Base-by-base conservation (phyloP, 1,140 invertebrate species). In the Idris sp. region DNA sequence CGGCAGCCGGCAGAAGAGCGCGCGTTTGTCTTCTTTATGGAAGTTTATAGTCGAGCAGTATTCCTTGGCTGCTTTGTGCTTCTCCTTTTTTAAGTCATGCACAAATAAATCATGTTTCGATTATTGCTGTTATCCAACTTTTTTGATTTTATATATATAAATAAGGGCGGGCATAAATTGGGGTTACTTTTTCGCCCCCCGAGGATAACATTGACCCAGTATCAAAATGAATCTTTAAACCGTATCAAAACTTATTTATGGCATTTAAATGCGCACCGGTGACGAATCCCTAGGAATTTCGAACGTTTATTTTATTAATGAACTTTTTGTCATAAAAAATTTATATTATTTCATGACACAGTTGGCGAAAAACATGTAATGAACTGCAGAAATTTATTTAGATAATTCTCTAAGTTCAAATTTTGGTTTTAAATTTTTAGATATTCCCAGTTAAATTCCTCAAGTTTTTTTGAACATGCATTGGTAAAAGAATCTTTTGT, bases 11-110 rank as follows among this genome's bases (percentile, higher is more conserved):
- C 80, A 83, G n/a, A n/a, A n/a, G n/a, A n/a, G 82, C 77, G 79
- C 80, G 72, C 82, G 79, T 86, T 86, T 86, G 82, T 86, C 83
- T 86, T 85, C 78, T 82, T 85, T 79, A 46, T 73, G 75, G 59
- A 81, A 82, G 61, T 84, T 84, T 85, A 84, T 82, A 81, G 77
- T 79, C 73, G 65, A 65, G 67, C 71, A n/a, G 75, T 82, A 82
- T 84, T 77, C 68, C 68, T 71, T 54, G 15, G 26, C 33, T 8
- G n/a, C 28, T 22, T 73, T 59, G 56, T 59, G 30, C 43, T 65
- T 53, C 16, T 36, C 41, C 43, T 65, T 53, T 22, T 36, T 38
- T 31, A 46, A 59, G 44, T 59, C 28, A 28, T 19, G 6, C 28
- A 36, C 44, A 30, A 59, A 68, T 68, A 68, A 68, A 59, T 59